Base-by-base conservation (phyloP, 2,797 vertebrate species). In the Acrocephalus scirpaceus region DNA sequence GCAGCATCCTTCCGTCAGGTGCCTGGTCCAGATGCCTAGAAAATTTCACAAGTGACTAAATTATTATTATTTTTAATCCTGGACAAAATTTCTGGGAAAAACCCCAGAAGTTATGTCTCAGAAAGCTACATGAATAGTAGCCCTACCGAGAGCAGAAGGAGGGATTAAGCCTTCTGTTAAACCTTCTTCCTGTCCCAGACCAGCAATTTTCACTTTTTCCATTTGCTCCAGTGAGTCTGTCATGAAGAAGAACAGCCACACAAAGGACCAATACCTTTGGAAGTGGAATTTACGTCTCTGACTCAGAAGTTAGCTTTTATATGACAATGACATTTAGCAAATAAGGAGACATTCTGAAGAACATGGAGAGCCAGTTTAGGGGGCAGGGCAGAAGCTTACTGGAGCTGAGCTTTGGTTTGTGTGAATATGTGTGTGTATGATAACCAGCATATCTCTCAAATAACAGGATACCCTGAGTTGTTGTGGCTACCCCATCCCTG, bases 21-120 rank as follows among this genome's bases (percentile, higher is more conserved):
- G 5, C 19, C 64, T 61, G 36, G 17, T 22, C 21, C 27, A 76
- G 7, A 42, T 25, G 51, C 21, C 30, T 29, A n/a, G 42, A 51
- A 18, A 42, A 30, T 64, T 30, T 67, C 34, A 75, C 8, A 67
- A 61, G 16, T 34, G 14, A 61, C 9, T 5, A 54, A 56, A 72
- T 48, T 61, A 26, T 48, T 61, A 26, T 11, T 90, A 30, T 47
- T 74, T 70, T 72, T 67, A 32, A 84, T 22, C 23, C 11, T 44
- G 12, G 12, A 61, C 44, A 88, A 92, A 48, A 74, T 36, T 88
- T 73, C 20, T 26, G 4, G 30, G 4, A 81, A 88, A 78, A 53
- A 1, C 2, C 0, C 6, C 13, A 21, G 15, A 90, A 32, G 19
- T 30, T 14, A 36, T 9, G 12, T 42, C 26, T 70, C 57, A 40